These are phyloP conservation scores for Seriola aureovittata DNA, from an alignment of 2,113 vertebrate species.

Conservation along the genomic window DNA sequence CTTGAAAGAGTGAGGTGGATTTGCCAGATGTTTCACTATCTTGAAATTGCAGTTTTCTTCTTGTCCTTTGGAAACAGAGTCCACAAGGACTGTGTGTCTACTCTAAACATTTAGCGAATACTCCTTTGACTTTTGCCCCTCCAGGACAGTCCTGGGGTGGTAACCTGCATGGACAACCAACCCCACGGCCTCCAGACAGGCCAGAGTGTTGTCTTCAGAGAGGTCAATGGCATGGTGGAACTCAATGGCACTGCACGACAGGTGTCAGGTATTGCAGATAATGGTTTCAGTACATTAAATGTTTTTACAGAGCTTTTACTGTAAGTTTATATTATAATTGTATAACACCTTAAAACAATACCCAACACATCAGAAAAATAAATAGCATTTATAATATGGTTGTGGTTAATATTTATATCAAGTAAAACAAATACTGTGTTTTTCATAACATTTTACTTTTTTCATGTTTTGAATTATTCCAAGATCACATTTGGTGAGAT, in stretches of 20 bases:
- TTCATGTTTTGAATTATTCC: background rate
- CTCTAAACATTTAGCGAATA: background rate
- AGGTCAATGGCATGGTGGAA: slow-evolving; percentile 93
- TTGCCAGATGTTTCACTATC: background rate
- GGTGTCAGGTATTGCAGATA: slow-evolving; percentile 88
- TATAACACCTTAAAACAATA: background rate
- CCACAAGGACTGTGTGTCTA: background rate
- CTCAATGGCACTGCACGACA: slow-evolving; percentile 90
- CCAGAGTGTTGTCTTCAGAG: slow-evolving; percentile 92
- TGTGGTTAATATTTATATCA: background rate
- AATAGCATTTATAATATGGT: background rate
- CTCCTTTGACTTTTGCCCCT: slow-evolving; percentile 1
- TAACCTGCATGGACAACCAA: slow-evolving; percentile 95
- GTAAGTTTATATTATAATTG: background rate
- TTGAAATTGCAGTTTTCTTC: background rate
- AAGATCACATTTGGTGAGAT: background rate
- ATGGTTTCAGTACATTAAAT: background rate
- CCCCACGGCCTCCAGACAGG: slow-evolving; percentile 95
- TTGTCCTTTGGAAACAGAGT: background rate
- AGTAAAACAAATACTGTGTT: background rate
- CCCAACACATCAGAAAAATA: slow-evolving; percentile 78
- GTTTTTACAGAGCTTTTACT: background rate
- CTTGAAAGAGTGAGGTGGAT: background rate
- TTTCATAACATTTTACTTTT: slow-evolving; percentile 3
- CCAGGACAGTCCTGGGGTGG: slow-evolving; percentile 90